Base-by-base conservation (phyloP, 2,113 vertebrate species). In the Alouatta palliata region DNA sequence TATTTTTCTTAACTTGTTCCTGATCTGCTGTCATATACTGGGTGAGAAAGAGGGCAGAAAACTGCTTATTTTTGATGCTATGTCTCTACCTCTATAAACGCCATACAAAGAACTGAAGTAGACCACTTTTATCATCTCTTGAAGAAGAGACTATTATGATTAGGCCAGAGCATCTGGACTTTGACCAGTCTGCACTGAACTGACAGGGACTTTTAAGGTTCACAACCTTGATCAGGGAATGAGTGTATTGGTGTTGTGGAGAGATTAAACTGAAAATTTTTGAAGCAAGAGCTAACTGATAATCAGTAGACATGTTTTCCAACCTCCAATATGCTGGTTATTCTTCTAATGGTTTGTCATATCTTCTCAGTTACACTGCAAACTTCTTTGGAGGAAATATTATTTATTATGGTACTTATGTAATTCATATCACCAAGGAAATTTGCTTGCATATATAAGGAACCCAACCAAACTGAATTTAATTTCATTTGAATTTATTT, bases 401-500 rank as follows among this genome's bases (percentile, higher is more conserved):
- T 1, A 75, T 19, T 97, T 81, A 49, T 61, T 52, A 35, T 5
- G 10, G 12, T 56, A 56, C 37, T 56, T 61, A 87, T 8, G 6
- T 87, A 81, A 75, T 45, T 92, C n/a, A 61, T 4, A 82, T 1
- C 16, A 68, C 35, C 21, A 40, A n/a, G 5, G 47, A 49, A 27
- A 66, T 13, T 75, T 52, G 43, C 23, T 52, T 52, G 45, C 1
- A 35, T 45, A 21, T 21, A 73, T 19, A 40, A 35, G 25, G 17
- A 52, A 73, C 17, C 4, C 20, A 30, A 68, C 8, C 7, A 43
- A 88, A 80, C 27, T 75, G 20, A 56, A 88, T 84, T 61, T 12
- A 64, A 20, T 92, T 88, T 87, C 77, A 45, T 37, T 71, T 73
- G 2, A 92, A 45, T 75, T 61, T 70, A 76, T 70, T 79, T 45